phyloP scores from a whole-genome alignment of 1,140 invertebrate species.

The Drosophila gunungcola region DNA sequence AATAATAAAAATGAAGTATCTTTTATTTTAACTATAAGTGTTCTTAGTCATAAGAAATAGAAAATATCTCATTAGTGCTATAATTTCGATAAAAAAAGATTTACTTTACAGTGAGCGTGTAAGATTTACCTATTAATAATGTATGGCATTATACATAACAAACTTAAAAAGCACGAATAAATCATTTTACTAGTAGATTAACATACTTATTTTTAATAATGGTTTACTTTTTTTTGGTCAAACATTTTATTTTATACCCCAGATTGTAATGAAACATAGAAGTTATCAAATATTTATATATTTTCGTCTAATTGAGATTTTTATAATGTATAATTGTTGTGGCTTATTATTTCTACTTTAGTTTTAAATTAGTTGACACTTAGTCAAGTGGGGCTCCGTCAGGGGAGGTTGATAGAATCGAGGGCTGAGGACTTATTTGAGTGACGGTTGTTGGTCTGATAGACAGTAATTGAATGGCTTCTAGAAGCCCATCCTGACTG shows the following conservation, averaged over 20 bases:
- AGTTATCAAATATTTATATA: constrained; percentile 1
- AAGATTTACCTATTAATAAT: constrained; percentile 57
- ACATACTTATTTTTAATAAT: constrained; percentile 7
- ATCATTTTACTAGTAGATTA: constrained; percentile 60
- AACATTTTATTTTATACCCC: neutral
- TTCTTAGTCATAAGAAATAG: constrained; percentile 46
- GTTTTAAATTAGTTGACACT: neutral
- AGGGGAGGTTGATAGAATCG: constrained; percentile 44
- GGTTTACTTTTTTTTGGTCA: neutral
- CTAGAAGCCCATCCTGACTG: constrained; percentile 88
- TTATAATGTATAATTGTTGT: constrained; percentile 2
- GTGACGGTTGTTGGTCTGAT: constrained; percentile 44
- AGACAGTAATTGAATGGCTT: constrained; percentile 87
- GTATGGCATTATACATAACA: constrained; percentile 57
- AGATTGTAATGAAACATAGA: neutral
- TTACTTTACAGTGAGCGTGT: constrained; percentile 44
- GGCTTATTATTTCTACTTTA: constrained; percentile 5
- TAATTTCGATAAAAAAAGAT: constrained; percentile 42
- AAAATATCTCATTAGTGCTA: constrained; percentile 52
- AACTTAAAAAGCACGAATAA: constrained; percentile 59
- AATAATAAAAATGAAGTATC: constrained; percentile 26
- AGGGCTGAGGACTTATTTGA: constrained; percentile 43
- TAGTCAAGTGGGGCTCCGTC: constrained; percentile 30
- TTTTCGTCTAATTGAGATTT: constrained; percentile 5
- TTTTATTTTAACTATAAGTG: constrained; percentile 57